phyloP scores from a whole-genome alignment of 2,888 invertebrate species.

The Opisthograptis luteolata region DNA sequence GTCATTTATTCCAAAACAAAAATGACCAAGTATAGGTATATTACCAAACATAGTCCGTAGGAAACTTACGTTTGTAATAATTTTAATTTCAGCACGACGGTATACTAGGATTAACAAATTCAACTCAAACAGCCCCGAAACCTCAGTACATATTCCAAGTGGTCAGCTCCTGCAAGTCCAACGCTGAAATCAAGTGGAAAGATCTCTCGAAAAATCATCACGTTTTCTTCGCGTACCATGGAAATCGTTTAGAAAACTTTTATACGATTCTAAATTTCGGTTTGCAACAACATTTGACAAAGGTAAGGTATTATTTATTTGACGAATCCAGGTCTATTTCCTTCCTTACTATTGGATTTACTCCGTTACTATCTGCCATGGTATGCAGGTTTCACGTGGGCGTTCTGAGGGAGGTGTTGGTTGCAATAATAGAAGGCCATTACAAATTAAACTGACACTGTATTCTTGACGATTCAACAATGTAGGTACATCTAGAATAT shows the following conservation, averaged over 20 bases:
- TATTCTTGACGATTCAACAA: no score
- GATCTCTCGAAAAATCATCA: conserved; percentile 80
- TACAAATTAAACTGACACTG: no score
- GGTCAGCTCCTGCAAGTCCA: conserved; percentile 78
- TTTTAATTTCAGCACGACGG: conserved; percentile 76
- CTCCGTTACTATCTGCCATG: no score
- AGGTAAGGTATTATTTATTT: conserved; percentile 40
- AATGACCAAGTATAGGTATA: no score
- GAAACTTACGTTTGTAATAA: neutral
- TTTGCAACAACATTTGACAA: conserved; percentile 87
- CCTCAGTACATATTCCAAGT: conserved; percentile 90
- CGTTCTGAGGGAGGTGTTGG: no score
- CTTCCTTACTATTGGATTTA: no score
- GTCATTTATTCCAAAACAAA: no score
- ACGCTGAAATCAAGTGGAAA: conserved; percentile 85
- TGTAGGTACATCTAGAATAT: no score
- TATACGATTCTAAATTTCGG: conserved; percentile 92
- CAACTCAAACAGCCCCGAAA: conserved; percentile 65
- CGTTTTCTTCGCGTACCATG: conserved; percentile 90
- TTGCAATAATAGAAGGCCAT: no score
- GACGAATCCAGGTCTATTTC: neutral
- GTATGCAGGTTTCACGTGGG: no score
- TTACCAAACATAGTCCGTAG: no score
- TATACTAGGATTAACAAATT: conserved; percentile 80
- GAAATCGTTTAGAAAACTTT: conserved; percentile 92